A percentile compares a stretch with the other conserved stretches of the same genome.
Evolutionary conservation across 2,113 vertebrate species (phyloP).

Genomic region (Oreocharis arfaki): DNA sequence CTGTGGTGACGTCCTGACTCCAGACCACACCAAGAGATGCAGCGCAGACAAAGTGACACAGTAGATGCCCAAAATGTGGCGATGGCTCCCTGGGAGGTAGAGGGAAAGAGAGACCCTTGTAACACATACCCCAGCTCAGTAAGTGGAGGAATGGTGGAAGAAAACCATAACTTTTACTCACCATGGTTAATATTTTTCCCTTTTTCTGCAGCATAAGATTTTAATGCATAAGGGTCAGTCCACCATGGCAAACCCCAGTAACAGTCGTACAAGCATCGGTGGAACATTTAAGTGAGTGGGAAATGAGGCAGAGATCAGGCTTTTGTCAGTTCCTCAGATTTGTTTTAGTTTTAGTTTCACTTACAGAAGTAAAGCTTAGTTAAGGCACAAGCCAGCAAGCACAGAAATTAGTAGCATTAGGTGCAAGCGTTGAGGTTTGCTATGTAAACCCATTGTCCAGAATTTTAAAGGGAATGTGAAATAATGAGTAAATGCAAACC

Average conservation of each 20-base stretch:
- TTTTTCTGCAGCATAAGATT: background rate
- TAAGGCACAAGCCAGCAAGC: background rate
- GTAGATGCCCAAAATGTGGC: background rate
- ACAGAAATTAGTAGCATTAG: background rate
- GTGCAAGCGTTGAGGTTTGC: background rate
- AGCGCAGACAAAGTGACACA: background rate
- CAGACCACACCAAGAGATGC: background rate
- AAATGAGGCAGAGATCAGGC: background rate
- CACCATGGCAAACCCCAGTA: background rate
- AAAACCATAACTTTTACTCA: background rate
- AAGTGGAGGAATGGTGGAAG: background rate
- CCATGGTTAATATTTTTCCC: background rate
- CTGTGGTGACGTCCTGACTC: conserved; percentile 7
- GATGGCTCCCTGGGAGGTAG: accelerated
- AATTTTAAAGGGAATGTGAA: background rate
- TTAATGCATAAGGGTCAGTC: background rate
- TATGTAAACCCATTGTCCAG: background rate
- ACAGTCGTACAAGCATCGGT: background rate
- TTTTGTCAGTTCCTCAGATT: background rate
- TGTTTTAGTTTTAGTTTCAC: background rate
- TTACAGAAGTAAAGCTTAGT: background rate
- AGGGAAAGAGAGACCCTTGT: background rate
- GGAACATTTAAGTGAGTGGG: background rate
- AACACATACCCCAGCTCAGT: background rate
- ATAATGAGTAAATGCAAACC: background rate